Evolutionary conservation across 2,888 invertebrate species (phyloP), one percentile per base, ranked within the genome.

Genomic region (Mesopsocus fuscifrons): DNA sequence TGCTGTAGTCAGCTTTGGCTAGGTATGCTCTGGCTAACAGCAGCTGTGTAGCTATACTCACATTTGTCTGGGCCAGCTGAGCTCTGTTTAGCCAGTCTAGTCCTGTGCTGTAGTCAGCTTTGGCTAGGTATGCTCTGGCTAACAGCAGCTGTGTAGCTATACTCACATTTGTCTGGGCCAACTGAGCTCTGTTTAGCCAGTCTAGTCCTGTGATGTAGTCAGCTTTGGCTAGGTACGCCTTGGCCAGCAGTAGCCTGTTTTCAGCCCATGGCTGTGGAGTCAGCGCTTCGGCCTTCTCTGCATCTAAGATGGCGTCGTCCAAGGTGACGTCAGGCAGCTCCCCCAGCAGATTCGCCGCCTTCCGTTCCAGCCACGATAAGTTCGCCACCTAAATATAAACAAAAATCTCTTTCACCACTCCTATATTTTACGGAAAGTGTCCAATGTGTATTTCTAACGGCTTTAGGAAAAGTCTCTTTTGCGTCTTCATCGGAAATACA

Each of bases 301-400:
- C 69, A 52, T 67, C 59, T 13, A 57, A 52, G 20, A 75, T 58
- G 2, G 79, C 76, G 47, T 79, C 77, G 34, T 70, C 64, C 43
- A 67, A 66, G 1, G 72, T 69, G 2, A 71, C 66, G 45, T 58
- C 61, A 6, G 77, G 77, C n/a, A 72, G 68, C 44, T 71, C 67
- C 2, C 70, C 69, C 58, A 71, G 76, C 23, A 80, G 54, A 4
- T 75, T 66, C 4, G 71, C 58, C 4, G 79, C 79, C 60, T 69
- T 72, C 46, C 72, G 64, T 55, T 80, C 77, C 43, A 76, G 56
- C 76, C 77, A 78, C 23, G 66, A 62, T 48, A 76, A 58, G 52
- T 60, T 60, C 35, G 73, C 67, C 11, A 71, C 67, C 69, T 69
- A 49, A 26, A 47, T n/a, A n/a, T n/a, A n/a, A n/a, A n/a, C n/a